A percentile compares a stretch with the other conserved stretches of the same genome.
Evolutionary conservation across 92 coral and sea anemone genomes (phyloP).

Genomic region (Epizoanthus rinbou): DNA sequence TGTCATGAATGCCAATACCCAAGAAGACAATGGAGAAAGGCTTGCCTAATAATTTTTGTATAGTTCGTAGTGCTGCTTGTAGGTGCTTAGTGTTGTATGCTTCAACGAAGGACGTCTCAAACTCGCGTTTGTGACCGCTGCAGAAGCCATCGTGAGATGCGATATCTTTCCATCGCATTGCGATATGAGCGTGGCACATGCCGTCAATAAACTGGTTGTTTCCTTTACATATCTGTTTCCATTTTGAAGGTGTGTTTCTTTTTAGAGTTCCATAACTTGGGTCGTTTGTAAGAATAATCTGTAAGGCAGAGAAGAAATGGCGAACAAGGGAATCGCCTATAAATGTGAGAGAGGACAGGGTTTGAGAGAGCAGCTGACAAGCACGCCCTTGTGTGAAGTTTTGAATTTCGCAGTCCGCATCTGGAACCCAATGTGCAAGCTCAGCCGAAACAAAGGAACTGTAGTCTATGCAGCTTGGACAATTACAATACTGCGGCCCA

Average conservation of each 20-base stretch:
- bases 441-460: conserved; percentile 75
- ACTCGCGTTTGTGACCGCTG: conserved; percentile 43
- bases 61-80: conserved; percentile 51
- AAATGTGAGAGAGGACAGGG: conserved; percentile 60
- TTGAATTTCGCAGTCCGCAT: conserved; percentile 55
- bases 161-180: conserved; percentile 74
- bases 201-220: conserved; percentile 88
- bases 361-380: conserved; percentile 62
- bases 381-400: conserved; percentile 78
- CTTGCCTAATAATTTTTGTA: conserved; percentile 55
- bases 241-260: conserved; percentile 43
- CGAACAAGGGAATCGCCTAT: conserved; percentile 87
- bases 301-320: conserved; percentile 79
- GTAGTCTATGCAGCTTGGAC: conserved; percentile 73
- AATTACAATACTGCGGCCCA: conserved; percentile 65
- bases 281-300: conserved; percentile 69
- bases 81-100: conserved; percentile 73
- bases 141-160: conserved; percentile 71
- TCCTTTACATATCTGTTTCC: conserved; percentile 61
- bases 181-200: conserved; percentile 77
- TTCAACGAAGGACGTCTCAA: conserved; percentile 67
- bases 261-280: conserved; percentile 72
- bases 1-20: conserved; percentile 81
- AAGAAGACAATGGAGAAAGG: conserved; percentile 66
- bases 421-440: conserved; percentile 78